phyloP scores from a whole-genome alignment of 2,113 vertebrate species.

The Phylloscopus whistleri region DNA sequence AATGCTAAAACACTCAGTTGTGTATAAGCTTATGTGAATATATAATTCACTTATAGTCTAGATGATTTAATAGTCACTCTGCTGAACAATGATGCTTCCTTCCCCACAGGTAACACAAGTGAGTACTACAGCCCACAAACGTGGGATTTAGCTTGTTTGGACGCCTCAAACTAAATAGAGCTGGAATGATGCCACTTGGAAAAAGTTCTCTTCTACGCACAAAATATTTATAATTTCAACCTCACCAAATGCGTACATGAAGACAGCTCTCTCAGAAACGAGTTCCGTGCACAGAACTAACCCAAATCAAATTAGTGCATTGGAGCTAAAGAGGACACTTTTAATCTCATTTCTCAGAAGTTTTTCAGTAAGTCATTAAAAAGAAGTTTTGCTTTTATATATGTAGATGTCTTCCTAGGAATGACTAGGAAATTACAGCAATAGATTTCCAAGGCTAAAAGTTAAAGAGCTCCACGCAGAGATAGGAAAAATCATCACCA shows the following conservation, averaged over 20 bases:
- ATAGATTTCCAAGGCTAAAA: not conserved
- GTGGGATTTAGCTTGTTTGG: not conserved
- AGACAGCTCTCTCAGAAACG: not conserved
- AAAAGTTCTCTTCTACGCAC: slow-evolving; percentile 22
- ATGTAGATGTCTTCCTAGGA: not conserved
- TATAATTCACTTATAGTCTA: slow-evolving; percentile 8
- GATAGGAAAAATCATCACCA: not conserved
- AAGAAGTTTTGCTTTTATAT: not conserved
- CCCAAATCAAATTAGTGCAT: slow-evolving; percentile 49
- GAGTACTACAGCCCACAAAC: not conserved
- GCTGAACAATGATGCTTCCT: not conserved
- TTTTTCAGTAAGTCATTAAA: not conserved
- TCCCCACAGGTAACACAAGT: not conserved
- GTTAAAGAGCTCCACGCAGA: not conserved
- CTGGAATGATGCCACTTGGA: not conserved
- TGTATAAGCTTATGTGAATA: slow-evolving; percentile 8
- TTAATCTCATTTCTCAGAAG: slow-evolving; percentile 24
- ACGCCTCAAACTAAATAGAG: not conserved
- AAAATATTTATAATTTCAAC: slow-evolving; percentile 56
- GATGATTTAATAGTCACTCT: not conserved
- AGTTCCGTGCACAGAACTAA: slow-evolving; percentile 17
- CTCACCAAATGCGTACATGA: not conserved
- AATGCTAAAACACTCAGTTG: not conserved
- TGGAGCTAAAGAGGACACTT: slow-evolving; percentile 37
- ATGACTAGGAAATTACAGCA: not conserved